Evolutionary conservation across 2,888 invertebrate species (phyloP).

Genomic region (Lasioglossum morio): DNA sequence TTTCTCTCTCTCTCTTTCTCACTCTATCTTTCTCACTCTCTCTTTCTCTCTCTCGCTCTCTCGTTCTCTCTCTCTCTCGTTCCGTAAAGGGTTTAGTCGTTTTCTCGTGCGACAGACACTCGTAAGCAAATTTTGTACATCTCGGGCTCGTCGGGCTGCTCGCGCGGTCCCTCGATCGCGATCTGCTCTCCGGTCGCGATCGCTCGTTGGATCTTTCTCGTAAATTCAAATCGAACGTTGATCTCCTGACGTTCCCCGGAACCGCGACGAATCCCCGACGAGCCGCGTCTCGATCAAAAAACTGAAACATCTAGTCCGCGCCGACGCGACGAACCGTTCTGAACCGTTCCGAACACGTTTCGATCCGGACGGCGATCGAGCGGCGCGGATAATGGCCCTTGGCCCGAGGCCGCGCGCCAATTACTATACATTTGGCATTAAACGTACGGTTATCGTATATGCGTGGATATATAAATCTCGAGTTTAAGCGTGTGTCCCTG

Average conservation of each 20-base stretch:
- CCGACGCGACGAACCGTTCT: background rate
- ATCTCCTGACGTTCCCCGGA: background rate
- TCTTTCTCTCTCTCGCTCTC: slow-evolving; percentile 15
- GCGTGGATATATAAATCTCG: slow-evolving; percentile 81
- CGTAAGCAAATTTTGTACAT: slow-evolving; percentile 76
- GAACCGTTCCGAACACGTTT: background rate
- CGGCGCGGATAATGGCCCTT: slow-evolving; percentile 27
- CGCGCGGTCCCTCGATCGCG: slow-evolving; percentile 7
- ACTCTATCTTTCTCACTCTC: slow-evolving; percentile 30
- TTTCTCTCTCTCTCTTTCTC: slow-evolving; percentile 16
- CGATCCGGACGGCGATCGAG: background rate
- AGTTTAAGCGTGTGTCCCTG: slow-evolving; percentile 32
- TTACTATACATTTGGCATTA: slow-evolving; percentile 85
- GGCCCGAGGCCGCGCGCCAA: slow-evolving; percentile 70
- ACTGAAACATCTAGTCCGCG: slow-evolving; percentile 1
- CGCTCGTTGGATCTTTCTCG: no score
- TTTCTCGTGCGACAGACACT: slow-evolving; percentile 65
- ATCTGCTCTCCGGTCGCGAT: no score
- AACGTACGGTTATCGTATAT: slow-evolving; percentile 81
- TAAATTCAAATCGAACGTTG: background rate
- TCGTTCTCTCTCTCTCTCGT: slow-evolving; percentile 33
- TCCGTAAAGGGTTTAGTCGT: slow-evolving; percentile 39
- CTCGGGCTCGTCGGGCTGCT: slow-evolving; percentile 39
- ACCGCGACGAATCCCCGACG: slow-evolving; percentile 16
- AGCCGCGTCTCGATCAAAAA: slow-evolving; percentile 27